Base-by-base conservation (phyloP, 1,140 invertebrate species). In the Eubasilissa regina region DNA sequence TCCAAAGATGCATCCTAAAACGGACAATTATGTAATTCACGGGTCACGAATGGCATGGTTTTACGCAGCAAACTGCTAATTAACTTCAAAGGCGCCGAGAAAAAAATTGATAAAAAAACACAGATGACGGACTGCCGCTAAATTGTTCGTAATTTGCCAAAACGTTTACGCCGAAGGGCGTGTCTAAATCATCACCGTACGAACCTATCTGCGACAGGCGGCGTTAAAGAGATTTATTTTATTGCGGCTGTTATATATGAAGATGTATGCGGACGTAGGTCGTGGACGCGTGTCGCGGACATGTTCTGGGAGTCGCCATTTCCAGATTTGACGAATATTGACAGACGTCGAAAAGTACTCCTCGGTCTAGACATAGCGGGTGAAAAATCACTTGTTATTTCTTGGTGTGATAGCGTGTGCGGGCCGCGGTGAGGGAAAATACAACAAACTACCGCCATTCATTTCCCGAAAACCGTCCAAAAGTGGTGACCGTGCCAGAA, bases 251-350 rank as follows among this genome's bases (percentile, higher is more conserved):
- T 55, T 55, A 74, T 74, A 74, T 74, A 74, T 74, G 25, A 53
- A 35, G 35, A 74, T 74, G 19, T 21, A 51, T 51, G 35, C 25
- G 70, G 70, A 79, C 68, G 78, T 74, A 53, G 4, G 75, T 77
- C 66, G 44, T 15, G 11, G 45, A 6, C 21, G 21, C 70, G 51
- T 47, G 62, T 74, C 35, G 73, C 74, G 75, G 44, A 44, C 55
- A 51, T 17, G 45, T 53, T 25, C 75, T 45, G 62, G 80, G 77
- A 75, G 79, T 66, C 79, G 79, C 81, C 79, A 79, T 79, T 80
- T 83, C 75, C 56, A 56, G 73, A 56, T 80, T 80, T 83, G 81
- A 83, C 81, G 81, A 79, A 83, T 83, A 83, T 83, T 83, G 81
- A 83, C 81, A 83, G 81, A 79, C 81, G 81, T 83, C 81, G 70